These are phyloP conservation scores for Riparia riparia DNA, from an alignment of 2,113 vertebrate genomes.

Conservation along the genomic window DNA sequence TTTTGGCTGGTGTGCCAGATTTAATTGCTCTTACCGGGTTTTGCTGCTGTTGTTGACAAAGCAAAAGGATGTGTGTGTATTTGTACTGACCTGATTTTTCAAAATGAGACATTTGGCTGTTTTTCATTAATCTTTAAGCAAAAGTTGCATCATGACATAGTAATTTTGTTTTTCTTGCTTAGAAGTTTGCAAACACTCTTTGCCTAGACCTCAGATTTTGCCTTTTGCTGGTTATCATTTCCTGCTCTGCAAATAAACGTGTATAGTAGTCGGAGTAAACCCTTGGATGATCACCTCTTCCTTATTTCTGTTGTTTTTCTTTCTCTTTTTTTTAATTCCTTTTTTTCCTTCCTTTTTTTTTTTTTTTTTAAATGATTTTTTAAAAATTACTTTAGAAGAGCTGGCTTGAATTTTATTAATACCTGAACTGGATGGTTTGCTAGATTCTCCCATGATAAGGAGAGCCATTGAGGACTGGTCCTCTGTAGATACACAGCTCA, in stretches of 20 bases:
- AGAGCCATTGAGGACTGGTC: neutral
- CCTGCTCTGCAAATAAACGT: neutral
- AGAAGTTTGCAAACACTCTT: neutral
- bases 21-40: neutral
- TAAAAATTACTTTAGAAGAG: neutral
- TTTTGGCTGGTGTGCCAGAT: neutral
- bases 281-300: neutral
- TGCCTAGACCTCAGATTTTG: neutral
- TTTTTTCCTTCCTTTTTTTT: neutral
- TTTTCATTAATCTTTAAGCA: neutral
- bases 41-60: neutral
- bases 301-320: neutral
- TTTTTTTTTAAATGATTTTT: neutral
- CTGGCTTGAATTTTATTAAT: neutral
- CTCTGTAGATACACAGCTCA: neutral
- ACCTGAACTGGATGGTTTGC: neutral
- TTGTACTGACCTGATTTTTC: neutral
- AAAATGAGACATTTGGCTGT: neutral
- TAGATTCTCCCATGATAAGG: neutral
- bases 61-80: neutral
- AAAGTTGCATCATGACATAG: neutral
- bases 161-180: neutral
- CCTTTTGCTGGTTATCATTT: neutral
- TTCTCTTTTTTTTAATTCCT: neutral
- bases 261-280: neutral